Percentiles rank a stretch among this genome's conserved stretches.
Conservation (phyloP, 2,888 invertebrate species). For the Agrotis ipsilon region DNA sequence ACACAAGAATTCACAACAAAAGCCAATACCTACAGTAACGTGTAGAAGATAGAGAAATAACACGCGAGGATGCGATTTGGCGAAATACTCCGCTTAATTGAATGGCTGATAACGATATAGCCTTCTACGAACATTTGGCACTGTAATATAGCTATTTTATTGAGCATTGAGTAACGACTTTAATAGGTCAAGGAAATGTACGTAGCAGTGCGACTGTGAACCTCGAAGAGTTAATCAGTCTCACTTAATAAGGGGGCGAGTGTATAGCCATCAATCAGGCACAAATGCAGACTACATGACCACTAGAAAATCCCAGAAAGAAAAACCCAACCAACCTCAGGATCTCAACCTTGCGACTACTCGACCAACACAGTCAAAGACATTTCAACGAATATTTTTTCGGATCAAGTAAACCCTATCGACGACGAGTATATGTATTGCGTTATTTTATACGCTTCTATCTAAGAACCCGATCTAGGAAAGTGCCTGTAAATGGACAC, state of each 20-base stretch:
- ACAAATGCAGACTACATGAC: neutral
- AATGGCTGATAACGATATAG: conserved; percentile 43
- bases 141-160: conserved; percentile 13
- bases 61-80: conserved; percentile 59
- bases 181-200: conserved; percentile 17
- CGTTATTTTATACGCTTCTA: conserved; percentile 16
- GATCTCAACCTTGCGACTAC: neutral
- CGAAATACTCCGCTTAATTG: conserved; percentile 33
- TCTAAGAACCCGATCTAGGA: conserved; percentile 11
- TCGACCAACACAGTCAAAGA: conserved; percentile 2
- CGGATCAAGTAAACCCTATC: neutral
- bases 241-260: neutral
- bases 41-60: conserved; percentile 21
- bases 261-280: neutral
- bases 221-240: neutral
- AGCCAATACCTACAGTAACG: conserved; percentile 25
- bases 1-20: conserved; percentile 34
- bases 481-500: conserved; percentile 37
- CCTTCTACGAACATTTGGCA: conserved; percentile 19
- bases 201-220: neutral
- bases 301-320: neutral
- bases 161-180: neutral
- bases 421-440: neutral
- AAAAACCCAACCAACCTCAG: neutral
- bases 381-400: neutral